Conservation (phyloP, 2,113 vertebrate genomes). For the Corythornis madagascariensis region DNA sequence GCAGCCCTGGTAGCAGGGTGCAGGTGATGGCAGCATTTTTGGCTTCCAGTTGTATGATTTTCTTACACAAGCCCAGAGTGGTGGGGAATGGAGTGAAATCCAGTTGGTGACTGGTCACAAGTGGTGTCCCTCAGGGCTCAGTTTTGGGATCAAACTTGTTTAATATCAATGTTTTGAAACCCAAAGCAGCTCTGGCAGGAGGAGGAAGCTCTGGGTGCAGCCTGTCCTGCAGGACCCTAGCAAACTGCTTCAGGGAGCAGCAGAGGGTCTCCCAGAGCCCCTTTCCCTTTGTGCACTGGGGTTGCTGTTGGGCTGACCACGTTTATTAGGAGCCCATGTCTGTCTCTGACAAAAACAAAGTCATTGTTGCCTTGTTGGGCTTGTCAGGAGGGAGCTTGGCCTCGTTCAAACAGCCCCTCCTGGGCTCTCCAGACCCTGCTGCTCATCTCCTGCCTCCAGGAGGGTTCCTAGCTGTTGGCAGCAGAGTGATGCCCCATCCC, state of each 20-base stretch:
- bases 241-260: background rate
- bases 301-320: accelerated
- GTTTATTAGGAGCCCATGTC: accelerated
- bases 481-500: background rate
- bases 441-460: background rate
- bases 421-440: background rate
- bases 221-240: background rate
- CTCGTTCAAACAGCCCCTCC: accelerated
- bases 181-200: background rate
- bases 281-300: background rate
- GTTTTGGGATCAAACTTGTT: no score
- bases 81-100: no score
- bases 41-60: background rate
- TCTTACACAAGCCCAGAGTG: background rate
- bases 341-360: background rate
- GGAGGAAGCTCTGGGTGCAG: background rate
- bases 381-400: background rate
- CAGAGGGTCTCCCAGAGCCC: background rate
- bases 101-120: no score
- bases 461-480: accelerated
- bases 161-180: background rate
- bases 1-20: background rate
- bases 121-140: no score
- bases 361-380: background rate
- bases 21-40: background rate